Evolutionary conservation across 2,888 invertebrate species (phyloP), one percentile per base, ranked within the genome.

Genomic region (Candidula unifasciata): DNA sequence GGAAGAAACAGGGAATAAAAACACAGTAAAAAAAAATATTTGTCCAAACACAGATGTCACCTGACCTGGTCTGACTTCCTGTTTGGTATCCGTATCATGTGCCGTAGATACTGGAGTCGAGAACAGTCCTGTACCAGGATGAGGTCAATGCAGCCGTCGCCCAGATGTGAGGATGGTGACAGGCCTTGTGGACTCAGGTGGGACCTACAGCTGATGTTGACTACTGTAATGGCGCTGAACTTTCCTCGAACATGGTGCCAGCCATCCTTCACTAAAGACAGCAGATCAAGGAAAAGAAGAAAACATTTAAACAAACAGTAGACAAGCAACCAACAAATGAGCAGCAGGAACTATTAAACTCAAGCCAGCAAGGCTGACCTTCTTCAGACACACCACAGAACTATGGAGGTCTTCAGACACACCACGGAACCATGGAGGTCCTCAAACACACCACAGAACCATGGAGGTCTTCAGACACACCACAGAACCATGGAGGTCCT

Each of bases 101-200:
- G 95, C 86, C 95, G 95, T 71, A 97, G 93, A 92, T 96, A 96
- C 91, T 96, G 96, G 66, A 96, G 91, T 83, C 96, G 92, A 33
- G 96, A 95, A 33, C 96, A 96, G 91, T 96, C 96, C 73, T 95
- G 95, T 64, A 97, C 96, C 68, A 97, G 93, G 87, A 97, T 96
- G 88, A 97, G 94, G 94, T 97, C 96, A 85, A 96, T 94, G 92
- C 95, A 96, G 52, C 97, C 97, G 93, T 97, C 96, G 0, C 97
- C 96, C 66, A 97, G 94, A 93, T 97, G 97, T 92, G 96, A 96
- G 90, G 95, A 95, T 0, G 96, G 96, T 73, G 97, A 96, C 89
- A 96, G 96, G 74, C 97, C 97, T 91, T 96, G 95, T 0, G 96
- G 96, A 90, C 96, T 96, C 87, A 96, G 95, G 30, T 95, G 95